Conservation (phyloP, 2,797 vertebrate genomes). For the Sylvia borin region DNA sequence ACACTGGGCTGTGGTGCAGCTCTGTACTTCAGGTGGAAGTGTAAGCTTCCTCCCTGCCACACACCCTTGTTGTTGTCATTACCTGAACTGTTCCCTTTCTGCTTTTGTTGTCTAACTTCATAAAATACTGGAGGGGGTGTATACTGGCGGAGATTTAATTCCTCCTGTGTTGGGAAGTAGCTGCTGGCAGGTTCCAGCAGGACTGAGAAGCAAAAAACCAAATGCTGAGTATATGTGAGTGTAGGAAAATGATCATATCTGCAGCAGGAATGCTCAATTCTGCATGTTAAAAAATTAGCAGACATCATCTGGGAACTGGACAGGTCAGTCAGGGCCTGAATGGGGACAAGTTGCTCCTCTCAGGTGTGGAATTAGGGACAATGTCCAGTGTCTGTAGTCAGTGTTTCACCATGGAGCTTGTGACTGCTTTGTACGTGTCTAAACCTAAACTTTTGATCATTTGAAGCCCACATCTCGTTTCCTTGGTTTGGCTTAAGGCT, state of each 20-base stretch:
- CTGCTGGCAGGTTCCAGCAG: not conserved
- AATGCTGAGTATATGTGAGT: not conserved
- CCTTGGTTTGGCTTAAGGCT: not conserved
- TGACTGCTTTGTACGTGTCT: not conserved
- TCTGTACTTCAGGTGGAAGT: not conserved
- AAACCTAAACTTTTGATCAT: not conserved
- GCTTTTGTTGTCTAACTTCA: not conserved
- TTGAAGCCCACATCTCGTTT: not conserved
- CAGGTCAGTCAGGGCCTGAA: not conserved
- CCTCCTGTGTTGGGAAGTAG: not conserved
- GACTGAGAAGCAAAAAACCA: not conserved
- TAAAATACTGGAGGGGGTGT: not conserved
- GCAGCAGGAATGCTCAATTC: not conserved
- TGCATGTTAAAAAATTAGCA: not conserved
- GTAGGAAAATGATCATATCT: not conserved
- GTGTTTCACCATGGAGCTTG: not conserved
- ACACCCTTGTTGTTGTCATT: not conserved
- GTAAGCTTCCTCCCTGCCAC: conserved; percentile 42
- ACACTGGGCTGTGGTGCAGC: not conserved
- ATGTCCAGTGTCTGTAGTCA: not conserved
- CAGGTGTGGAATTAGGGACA: not conserved
- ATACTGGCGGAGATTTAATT: not conserved
- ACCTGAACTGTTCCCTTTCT: not conserved
- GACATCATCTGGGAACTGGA: not conserved
- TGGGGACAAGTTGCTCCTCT: not conserved